A percentile compares a stretch with the other conserved stretches of the same genome.
Conservation (phyloP, 2,797 vertebrate genomes). For the Hapalemur alaotrensis region DNA sequence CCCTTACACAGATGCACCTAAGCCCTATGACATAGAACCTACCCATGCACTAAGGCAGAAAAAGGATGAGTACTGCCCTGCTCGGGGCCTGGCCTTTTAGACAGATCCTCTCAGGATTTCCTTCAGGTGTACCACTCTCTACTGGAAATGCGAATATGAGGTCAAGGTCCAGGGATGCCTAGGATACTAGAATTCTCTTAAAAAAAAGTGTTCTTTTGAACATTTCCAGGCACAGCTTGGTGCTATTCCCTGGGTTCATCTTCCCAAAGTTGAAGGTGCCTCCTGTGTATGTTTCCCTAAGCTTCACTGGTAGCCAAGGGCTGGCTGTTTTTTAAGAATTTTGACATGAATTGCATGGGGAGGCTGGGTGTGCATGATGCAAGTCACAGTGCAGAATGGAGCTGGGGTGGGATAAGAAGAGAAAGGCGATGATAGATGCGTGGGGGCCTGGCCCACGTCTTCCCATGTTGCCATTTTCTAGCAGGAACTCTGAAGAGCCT, state of each 20-base stretch:
- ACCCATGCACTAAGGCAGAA: not conserved
- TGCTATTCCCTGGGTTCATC: not conserved
- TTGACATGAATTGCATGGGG: not conserved
- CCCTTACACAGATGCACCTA: not conserved
- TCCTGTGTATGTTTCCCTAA: rapidly evolving
- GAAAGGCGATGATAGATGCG: rapidly evolving
- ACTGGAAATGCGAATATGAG: not conserved
- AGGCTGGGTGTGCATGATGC: not conserved
- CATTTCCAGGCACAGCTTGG: not conserved
- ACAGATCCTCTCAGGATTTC: not conserved
- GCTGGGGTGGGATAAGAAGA: not conserved
- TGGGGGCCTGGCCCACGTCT: rapidly evolving
- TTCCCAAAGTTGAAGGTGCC: not conserved
- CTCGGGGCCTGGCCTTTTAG: not conserved
- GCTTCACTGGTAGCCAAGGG: not conserved
- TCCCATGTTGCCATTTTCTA: not conserved
- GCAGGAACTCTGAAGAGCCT: not conserved
- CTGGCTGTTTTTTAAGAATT: not conserved
- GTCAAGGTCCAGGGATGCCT: not conserved
- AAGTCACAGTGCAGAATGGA: not conserved
- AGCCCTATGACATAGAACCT: not conserved
- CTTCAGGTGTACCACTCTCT: not conserved
- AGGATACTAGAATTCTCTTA: not conserved
- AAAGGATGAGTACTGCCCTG: not conserved
- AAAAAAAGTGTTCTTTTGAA: not conserved